Percentiles rank a stretch among this genome's conserved stretches.
These are phyloP conservation scores for Theocolax elegans DNA, from an alignment of 1,140 invertebrate species.

Conservation along the genomic window DNA sequence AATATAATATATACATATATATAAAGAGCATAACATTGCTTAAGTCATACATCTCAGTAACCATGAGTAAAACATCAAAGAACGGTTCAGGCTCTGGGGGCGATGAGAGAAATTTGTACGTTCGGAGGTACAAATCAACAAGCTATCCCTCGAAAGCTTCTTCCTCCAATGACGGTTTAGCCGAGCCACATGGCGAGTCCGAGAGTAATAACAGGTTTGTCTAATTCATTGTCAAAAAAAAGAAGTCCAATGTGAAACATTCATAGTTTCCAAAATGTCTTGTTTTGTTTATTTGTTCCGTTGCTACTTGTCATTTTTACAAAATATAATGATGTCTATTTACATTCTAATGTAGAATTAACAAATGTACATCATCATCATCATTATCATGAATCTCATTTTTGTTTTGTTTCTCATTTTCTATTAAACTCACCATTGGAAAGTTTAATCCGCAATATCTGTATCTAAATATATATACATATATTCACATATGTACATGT, in stretches of 20 bases:
- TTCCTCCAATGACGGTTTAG: conserved; percentile 51
- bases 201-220: conserved; percentile 59
- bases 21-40: conserved; percentile 23
- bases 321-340: not conserved
- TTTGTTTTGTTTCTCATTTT: too few relatives aligned
- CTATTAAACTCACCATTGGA: too few relatives aligned
- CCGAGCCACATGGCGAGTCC: conserved; percentile 50
- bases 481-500: too few relatives aligned
- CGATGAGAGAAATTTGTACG: conserved; percentile 58
- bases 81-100: conserved; percentile 57
- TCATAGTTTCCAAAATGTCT: conserved; percentile 23
- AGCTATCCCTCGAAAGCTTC: conserved; percentile 49
- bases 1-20: too few relatives aligned
- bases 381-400: too few relatives aligned
- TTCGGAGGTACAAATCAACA: conserved; percentile 53
- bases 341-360: not conserved
- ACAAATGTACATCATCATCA: too few relatives aligned
- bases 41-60: conserved; percentile 31
- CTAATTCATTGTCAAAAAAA: conserved; percentile 47
- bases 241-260: conserved; percentile 45
- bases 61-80: conserved; percentile 60
- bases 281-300: conserved; percentile 14
- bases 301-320: not conserved
- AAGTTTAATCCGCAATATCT: too few relatives aligned
- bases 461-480: too few relatives aligned